Evolutionary conservation across 2,113 vertebrate genomes (phyloP), one percentile per base, ranked within the genome.

Genomic region (Channa maculata): DNA sequence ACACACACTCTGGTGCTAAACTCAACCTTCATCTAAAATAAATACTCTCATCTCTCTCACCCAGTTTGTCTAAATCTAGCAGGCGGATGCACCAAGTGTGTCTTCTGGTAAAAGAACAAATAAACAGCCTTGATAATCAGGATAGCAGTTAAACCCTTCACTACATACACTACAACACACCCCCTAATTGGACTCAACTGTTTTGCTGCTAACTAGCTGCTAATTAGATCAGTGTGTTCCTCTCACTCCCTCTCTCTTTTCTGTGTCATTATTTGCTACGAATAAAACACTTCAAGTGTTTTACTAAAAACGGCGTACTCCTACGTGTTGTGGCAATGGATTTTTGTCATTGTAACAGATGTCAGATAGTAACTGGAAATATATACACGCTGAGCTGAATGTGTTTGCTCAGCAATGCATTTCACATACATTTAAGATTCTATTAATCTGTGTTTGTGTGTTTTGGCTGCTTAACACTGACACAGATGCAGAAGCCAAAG

Each of bases 161-260:
- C 62, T 59, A 51, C 57, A 66, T 83, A 65, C 73, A 57, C 75
- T 51, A 58, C 87, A 89, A 69, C 71, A 86, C 77, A 76, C 65
- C 51, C 79, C 50, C 69, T 93, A 89, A 92, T 94, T 93, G 83
- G 90, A 84, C 75, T 80, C 76, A 90, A 88, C 84, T 86, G 86
- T 88, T 86, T 83, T 88, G 81, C 72, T 89, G 90, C 86, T 92
- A 92, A 94, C 89, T 84, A 93, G 84, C 87, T 86, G 91, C 87
- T 93, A 93, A 94, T 93, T 91, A 91, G 82, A 90, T 90, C 81
- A 83, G 78, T 81, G 84, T 87, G 80, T 87, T 92, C 79, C 72
- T 82, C 83, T 87, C 81, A 74, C 80, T 82, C 61, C 33, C 69
- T 74, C 77, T 70, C 49, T 66, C 68, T 70, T 86, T 76, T 70